Conservation (phyloP, 2,888 invertebrate genomes). For the Cactoblastis cactorum region DNA sequence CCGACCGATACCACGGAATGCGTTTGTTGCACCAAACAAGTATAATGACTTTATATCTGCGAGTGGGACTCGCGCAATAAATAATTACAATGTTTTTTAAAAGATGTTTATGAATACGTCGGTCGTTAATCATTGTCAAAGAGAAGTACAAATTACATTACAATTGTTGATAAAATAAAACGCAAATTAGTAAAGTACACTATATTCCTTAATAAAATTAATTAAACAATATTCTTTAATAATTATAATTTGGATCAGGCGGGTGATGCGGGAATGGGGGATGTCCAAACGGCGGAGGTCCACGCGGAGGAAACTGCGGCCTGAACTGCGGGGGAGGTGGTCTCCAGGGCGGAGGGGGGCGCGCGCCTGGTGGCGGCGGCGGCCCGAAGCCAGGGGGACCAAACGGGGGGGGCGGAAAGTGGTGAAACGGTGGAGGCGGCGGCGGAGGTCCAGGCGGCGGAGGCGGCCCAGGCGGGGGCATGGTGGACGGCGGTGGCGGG, state of each 20-base stretch:
- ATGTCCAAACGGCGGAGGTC: constrained; percentile 84
- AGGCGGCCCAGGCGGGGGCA: constrained; percentile 64
- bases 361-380: constrained; percentile 79
- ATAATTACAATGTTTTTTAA: no score
- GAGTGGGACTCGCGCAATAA: no score
- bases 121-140: no score
- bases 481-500: constrained; percentile 58
- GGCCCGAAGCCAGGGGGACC: constrained; percentile 69
- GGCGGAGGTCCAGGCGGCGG: constrained; percentile 64
- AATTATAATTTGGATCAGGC: constrained; percentile 73
- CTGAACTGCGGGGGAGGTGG: constrained; percentile 79
- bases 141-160: no score
- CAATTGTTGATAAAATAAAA: constrained; percentile 14
- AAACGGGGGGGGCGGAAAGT: constrained; percentile 49
- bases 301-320: constrained; percentile 72
- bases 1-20: no score
- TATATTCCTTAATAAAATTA: constrained; percentile 45
- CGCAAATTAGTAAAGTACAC: not conserved
- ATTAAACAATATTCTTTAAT: constrained; percentile 47
- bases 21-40: no score
- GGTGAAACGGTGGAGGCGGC: constrained; percentile 62
- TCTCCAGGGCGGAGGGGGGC: constrained; percentile 83
- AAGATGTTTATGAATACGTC: no score
- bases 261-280: constrained; percentile 82
- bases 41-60: no score